Evolutionary conservation across 2,113 vertebrate genomes (phyloP).

Genomic region (Eulacestoma nigropectus): DNA sequence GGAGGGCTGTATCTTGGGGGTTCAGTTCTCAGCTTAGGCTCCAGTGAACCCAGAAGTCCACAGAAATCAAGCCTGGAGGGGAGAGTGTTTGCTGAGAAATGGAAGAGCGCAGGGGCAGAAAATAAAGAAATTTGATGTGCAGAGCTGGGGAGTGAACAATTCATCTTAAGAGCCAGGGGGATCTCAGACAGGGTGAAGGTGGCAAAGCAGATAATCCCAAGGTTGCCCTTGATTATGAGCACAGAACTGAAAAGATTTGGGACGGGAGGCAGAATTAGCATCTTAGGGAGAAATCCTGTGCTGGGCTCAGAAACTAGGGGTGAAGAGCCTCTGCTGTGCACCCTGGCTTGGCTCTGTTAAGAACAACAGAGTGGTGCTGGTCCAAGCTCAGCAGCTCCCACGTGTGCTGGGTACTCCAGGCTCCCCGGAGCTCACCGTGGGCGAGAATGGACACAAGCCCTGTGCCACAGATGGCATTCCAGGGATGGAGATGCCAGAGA

Average conservation of each 20-base stretch:
- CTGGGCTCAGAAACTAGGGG: background rate
- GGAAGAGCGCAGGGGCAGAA: background rate
- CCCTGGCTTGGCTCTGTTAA: background rate
- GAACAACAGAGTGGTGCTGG: background rate
- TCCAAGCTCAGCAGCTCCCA: background rate
- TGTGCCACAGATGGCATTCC: accelerated
- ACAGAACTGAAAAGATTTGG: background rate
- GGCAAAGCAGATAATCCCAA: background rate
- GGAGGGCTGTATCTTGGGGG: background rate
- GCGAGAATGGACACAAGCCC: background rate
- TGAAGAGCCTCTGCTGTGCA: background rate
- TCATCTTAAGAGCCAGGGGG: background rate
- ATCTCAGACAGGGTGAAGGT: background rate
- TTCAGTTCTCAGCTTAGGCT: background rate
- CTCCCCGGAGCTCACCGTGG: accelerated
- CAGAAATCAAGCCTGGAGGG: background rate
- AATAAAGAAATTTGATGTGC: background rate
- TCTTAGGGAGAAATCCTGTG: background rate
- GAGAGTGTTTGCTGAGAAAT: background rate
- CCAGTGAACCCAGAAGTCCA: background rate
- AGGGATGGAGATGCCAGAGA: background rate
- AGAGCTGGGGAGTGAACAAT: background rate
- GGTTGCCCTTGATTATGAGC: background rate
- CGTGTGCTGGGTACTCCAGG: background rate
- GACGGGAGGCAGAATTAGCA: background rate